Conservation (phyloP, 92 coral and sea anemone species). For the Montipora capitata region DNA sequence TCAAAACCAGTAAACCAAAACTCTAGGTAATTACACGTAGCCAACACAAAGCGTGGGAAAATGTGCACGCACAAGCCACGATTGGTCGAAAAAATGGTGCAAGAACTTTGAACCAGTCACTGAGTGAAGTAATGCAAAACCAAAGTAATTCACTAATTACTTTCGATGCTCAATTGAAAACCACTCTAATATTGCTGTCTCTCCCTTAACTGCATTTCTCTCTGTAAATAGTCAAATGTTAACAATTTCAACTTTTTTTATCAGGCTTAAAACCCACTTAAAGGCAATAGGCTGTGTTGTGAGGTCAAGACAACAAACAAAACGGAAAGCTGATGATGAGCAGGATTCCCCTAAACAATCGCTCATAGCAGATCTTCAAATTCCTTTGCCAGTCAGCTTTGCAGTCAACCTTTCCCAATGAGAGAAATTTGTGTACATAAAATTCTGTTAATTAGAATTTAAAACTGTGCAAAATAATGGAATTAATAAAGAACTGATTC, state of each 20-base stretch:
- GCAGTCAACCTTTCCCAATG: conserved; percentile 19
- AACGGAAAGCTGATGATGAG: conserved; percentile 77
- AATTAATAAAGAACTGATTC: too few species aligned
- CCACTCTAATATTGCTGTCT: background rate
- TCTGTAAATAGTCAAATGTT: background rate
- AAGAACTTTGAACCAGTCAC: too few species aligned
- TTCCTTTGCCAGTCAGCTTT: conserved; percentile 90
- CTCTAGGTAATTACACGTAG: too few species aligned
- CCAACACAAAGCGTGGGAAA: too few species aligned
- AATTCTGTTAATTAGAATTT: too few species aligned
- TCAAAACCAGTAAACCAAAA: too few species aligned
- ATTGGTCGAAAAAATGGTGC: too few species aligned
- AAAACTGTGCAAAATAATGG: too few species aligned
- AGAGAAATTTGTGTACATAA: background rate
- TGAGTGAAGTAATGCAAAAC: too few species aligned
- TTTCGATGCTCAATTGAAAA: too few species aligned
- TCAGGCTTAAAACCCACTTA: conserved; percentile 81
- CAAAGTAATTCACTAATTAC: too few species aligned
- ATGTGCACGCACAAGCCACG: too few species aligned
- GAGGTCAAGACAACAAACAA: conserved; percentile 64
- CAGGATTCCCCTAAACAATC: conserved; percentile 28
- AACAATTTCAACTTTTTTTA: background rate
- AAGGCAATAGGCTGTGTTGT: conserved; percentile 87
- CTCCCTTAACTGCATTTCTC: background rate
- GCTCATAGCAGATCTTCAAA: conserved; percentile 74